A percentile compares a stretch with the other conserved stretches of the same genome.
Evolutionary conservation across 2,113 vertebrate species (phyloP).

Genomic region (Xerus inauris): DNA sequence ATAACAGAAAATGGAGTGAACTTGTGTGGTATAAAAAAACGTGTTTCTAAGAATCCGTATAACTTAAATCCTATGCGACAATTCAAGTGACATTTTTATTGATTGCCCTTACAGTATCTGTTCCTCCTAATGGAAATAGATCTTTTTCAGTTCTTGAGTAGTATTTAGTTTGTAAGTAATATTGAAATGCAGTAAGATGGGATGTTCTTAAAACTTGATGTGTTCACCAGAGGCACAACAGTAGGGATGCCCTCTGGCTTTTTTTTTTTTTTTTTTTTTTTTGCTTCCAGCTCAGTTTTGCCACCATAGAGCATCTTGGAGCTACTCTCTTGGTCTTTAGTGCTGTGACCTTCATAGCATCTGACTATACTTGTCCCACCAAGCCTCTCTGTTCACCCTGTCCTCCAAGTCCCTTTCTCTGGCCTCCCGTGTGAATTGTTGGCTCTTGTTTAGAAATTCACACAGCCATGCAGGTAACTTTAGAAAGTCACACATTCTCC

Average conservation of each 20-base stretch:
- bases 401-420: background rate
- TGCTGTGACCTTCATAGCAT: background rate
- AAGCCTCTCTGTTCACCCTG: background rate
- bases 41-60: background rate
- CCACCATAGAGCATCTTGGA: accelerated
- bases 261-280: background rate
- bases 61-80: background rate
- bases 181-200: background rate
- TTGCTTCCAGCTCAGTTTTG: background rate
- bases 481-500: background rate
- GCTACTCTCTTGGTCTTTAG: background rate
- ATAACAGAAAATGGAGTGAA: background rate
- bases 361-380: background rate
- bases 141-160: background rate
- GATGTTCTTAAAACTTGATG: background rate
- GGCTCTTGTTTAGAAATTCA: background rate
- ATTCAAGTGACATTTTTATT: background rate
- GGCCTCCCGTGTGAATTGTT: background rate
- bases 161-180: background rate
- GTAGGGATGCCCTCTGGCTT: background rate
- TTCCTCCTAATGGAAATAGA: background rate
- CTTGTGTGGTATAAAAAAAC: background rate
- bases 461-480: background rate
- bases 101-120: background rate
- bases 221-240: background rate